These are phyloP conservation scores for Chrysomallon squamiferum DNA, from an alignment of 1,140 invertebrate species.

Conservation along the genomic window DNA sequence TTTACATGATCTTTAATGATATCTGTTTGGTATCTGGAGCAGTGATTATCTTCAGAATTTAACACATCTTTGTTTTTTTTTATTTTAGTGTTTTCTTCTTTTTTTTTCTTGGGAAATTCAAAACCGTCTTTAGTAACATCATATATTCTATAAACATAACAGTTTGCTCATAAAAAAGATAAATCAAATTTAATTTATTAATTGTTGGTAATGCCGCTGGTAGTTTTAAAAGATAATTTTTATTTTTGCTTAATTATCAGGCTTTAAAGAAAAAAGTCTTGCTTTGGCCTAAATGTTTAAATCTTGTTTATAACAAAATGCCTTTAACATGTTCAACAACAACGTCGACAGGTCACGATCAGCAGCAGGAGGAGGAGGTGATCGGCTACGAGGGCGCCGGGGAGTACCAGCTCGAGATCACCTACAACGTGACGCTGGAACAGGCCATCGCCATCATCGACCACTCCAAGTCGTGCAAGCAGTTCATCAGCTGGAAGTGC, in stretches of 20 bases:
- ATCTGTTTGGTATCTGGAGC: neutral
- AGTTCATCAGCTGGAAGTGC: constrained; percentile 52
- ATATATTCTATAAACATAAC: too few species aligned
- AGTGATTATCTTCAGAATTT: neutral
- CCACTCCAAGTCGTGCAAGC: constrained; percentile 36
- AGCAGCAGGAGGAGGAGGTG: constrained; percentile 27
- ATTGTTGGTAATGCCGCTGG: too few species aligned
- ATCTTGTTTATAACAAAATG: too few species aligned
- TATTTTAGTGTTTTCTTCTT: neutral
- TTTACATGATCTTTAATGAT: neutral
- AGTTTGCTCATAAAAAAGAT: too few species aligned
- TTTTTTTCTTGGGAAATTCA: neutral
- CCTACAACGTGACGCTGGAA: constrained; percentile 35
- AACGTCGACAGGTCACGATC: constrained; percentile 44
- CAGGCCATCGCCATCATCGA: constrained; percentile 38
- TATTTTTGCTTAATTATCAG: too few species aligned
- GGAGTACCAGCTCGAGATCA: constrained; percentile 29
- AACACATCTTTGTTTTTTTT: neutral
- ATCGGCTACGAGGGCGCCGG: constrained; percentile 43
- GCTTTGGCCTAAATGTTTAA: too few species aligned
- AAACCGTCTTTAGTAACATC: too few species aligned
- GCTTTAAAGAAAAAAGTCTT: too few species aligned
- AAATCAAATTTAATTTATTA: too few species aligned
- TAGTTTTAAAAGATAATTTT: too few species aligned
- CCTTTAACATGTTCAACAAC: too few species aligned